phyloP scores from a whole-genome alignment of 2,797 vertebrate genomes.

The Tragopan temminckii region DNA sequence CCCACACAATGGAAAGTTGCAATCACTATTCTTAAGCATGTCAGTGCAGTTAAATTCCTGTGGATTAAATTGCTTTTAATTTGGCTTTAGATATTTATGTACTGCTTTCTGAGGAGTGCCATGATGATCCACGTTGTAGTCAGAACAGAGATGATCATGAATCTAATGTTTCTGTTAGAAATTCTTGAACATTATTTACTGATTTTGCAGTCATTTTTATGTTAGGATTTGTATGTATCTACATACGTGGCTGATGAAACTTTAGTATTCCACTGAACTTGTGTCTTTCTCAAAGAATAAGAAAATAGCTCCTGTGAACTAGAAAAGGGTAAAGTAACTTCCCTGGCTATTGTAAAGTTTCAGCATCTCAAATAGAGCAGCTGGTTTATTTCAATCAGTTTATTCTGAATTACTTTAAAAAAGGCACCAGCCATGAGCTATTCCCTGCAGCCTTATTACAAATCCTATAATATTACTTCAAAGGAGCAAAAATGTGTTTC shows the following conservation, averaged over 20 bases:
- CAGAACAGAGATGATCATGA: not conserved
- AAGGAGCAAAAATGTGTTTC: conserved; percentile 82
- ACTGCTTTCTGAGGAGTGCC: conserved; percentile 51
- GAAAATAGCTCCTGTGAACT: conserved; percentile 9
- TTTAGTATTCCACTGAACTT: conserved; percentile 6
- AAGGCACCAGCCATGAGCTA: conserved; percentile 74
- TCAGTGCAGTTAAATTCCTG: conserved; percentile 53
- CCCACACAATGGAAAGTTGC: conserved; percentile 41
- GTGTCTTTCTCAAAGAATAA: conserved; percentile 15
- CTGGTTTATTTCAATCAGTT: conserved; percentile 82
- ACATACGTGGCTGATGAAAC: not conserved
- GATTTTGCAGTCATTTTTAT: not conserved
- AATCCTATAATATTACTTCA: conserved; percentile 84
- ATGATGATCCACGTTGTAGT: conserved; percentile 10
- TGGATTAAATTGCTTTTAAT: conserved; percentile 62
- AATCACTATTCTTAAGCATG: conserved; percentile 53
- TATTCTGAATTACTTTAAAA: conserved; percentile 79
- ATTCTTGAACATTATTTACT: not conserved
- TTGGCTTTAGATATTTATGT: conserved; percentile 59
- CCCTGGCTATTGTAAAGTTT: conserved; percentile 70
- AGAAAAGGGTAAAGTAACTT: conserved; percentile 61
- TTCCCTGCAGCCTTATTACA: conserved; percentile 83
- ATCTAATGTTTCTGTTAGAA: not conserved
- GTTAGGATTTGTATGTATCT: not conserved
- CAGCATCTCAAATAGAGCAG: conserved; percentile 71